These are phyloP conservation scores for Beaufortia kweichowensis DNA, from an alignment of 2,113 vertebrate species.

Conservation along the genomic window DNA sequence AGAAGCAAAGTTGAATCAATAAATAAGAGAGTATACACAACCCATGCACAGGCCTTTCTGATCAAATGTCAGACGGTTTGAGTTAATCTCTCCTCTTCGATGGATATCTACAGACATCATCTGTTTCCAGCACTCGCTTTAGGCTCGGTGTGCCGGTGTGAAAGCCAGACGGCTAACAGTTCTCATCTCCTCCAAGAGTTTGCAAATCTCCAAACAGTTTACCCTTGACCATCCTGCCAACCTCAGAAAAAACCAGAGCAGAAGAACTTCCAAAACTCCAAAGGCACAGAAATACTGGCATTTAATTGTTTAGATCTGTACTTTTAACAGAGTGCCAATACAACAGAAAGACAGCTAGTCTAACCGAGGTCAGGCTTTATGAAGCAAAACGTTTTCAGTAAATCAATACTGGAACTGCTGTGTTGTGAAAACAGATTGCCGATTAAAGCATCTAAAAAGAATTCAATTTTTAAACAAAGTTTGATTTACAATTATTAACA, in stretches of 20 bases:
- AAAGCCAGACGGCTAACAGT: background rate
- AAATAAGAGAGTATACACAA: background rate
- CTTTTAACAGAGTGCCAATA: background rate
- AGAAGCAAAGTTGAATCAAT: background rate
- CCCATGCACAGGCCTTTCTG: background rate
- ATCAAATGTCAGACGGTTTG: background rate
- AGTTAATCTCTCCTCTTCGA: background rate
- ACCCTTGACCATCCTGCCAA: background rate
- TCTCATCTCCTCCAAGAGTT: background rate
- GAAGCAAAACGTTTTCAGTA: background rate
- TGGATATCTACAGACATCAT: background rate
- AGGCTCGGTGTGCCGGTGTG: too few species aligned
- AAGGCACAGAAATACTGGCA: too few species aligned
- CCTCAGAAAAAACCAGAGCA: background rate
- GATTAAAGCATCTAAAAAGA: background rate
- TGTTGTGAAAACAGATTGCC: background rate
- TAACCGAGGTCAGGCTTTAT: background rate
- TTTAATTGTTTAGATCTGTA: background rate
- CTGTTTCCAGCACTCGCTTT: background rate
- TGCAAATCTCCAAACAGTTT: too few species aligned
- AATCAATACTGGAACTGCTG: background rate
- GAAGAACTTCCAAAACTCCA: conserved; percentile 4
- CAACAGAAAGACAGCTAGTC: background rate
- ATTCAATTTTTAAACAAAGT: too few species aligned
- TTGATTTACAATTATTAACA: too few species aligned